phyloP scores from a whole-genome alignment of 2,113 vertebrate genomes.

The Labeo catla region DNA sequence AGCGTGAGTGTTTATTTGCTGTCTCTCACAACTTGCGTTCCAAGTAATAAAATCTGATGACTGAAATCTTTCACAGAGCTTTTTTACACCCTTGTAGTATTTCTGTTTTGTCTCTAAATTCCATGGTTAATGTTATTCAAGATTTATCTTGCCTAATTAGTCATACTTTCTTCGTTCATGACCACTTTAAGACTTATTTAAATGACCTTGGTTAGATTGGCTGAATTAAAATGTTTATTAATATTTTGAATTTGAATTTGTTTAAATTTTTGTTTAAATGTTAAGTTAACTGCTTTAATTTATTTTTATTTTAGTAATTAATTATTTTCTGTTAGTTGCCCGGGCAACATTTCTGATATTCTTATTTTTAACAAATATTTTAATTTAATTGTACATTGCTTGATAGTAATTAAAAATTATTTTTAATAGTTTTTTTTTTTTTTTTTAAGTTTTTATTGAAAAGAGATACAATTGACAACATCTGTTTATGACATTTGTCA shows the following conservation, averaged over 20 bases:
- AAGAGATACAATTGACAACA: too few species aligned
- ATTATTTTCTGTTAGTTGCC: background rate
- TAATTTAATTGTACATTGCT: background rate
- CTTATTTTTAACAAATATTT: background rate
- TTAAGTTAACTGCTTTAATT: too few species aligned
- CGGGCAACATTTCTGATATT: background rate
- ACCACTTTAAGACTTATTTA: background rate
- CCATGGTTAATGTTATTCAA: background rate
- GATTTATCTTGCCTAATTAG: background rate
- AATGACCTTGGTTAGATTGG: background rate
- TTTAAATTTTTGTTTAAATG: background rate
- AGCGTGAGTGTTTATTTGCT: conserved; percentile 81
- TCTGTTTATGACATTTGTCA: too few species aligned
- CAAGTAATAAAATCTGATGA: background rate
- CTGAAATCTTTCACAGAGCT: background rate
- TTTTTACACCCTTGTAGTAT: background rate
- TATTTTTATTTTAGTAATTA: background rate
- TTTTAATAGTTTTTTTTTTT: background rate
- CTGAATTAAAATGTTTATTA: background rate
- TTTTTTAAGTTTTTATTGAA: too few species aligned
- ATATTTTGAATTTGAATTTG: background rate
- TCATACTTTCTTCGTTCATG: background rate
- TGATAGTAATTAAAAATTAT: background rate
- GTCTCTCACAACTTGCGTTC: background rate
- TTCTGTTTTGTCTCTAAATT: background rate